These are phyloP conservation scores for Brachynemurus nebulosus DNA, from an alignment of 2,888 invertebrate genomes.

Conservation along the genomic window DNA sequence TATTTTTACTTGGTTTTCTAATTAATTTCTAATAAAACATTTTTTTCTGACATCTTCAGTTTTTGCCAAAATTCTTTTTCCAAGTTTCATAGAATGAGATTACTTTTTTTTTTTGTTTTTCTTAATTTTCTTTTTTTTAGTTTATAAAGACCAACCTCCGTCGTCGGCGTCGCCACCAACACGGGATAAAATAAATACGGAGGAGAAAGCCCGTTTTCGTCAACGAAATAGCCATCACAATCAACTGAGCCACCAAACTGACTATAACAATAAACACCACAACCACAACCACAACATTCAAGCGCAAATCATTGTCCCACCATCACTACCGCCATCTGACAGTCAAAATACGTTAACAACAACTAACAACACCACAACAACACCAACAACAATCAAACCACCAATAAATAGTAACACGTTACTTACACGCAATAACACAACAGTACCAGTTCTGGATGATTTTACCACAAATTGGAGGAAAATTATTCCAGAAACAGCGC, in stretches of 20 bases:
- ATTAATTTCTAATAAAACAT: too few species aligned
- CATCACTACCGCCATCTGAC: too few species aligned
- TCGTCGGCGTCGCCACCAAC: constrained; percentile 70
- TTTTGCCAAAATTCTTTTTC: neutral
- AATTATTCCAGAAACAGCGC: neutral
- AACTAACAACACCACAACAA: too few species aligned
- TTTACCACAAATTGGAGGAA: neutral
- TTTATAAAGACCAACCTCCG: constrained; percentile 53
- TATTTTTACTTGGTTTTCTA: too few species aligned
- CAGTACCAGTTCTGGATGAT: neutral
- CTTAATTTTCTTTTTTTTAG: constrained; percentile 25
- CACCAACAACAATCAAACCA: too few species aligned
- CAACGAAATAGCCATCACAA: constrained; percentile 22
- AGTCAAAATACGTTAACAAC: too few species aligned
- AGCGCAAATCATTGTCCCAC: neutral
- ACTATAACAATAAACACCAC: neutral
- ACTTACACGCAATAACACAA: neutral
- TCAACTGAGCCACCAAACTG: neutral
- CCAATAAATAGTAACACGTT: too few species aligned
- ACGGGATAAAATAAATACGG: constrained; percentile 61
- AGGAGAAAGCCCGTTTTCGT: constrained; percentile 51
- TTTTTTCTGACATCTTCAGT: neutral
- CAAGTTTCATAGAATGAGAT: neutral
- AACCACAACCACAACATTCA: neutral
- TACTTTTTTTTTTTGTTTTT: neutral